Evolutionary conservation across 2,888 invertebrate species (phyloP), one percentile per base, ranked within the genome.

Genomic region (Caenorhabditis uteleia): DNA sequence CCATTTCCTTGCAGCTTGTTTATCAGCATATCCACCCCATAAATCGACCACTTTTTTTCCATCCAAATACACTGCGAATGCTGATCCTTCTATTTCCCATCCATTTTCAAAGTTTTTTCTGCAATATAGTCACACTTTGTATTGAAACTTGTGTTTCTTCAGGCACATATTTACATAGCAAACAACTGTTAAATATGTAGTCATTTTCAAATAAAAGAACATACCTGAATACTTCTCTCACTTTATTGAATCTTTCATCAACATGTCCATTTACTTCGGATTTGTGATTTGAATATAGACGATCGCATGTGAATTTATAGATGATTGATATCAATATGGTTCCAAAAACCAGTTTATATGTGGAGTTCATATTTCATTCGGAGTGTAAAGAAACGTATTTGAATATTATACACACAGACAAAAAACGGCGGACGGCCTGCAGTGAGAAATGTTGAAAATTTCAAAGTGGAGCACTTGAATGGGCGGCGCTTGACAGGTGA

Each of bases 1-100:
- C 74, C 74, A 74, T 43, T 68, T 64, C 2, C 77, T 45, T 4
- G 61, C 58, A 3, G 70, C 67, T 43, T 62, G 58, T 40, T 67
- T 66, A 34, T 77, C 75, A 1, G 75, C 72, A 43, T 70, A 75
- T 27, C 77, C 77, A 26, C 77, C 77, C 75, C 75, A 77, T 16
- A 77, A 29, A 49, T 77, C 75, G 8, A 75, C 72, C 2, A 77
- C 77, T 39, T 70, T 74, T 64, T 72, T 58, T 21, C 77, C 77
- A 29, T 74, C 61, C 7, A 70, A 40, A 34, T 51, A 73, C 0
- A 73, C 70, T 5, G 67, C 59, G 18, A 75, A 67, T 2, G 74
- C 68, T 1, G 75, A 70, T 18, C 75, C 75, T 49, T 65, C 74
- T 38, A 59, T 51, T 49, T 75, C 75, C 75, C 75, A 75, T n/a